phyloP scores from a whole-genome alignment of 2,888 invertebrate genomes.

The Caenorhabditis wallacei region DNA sequence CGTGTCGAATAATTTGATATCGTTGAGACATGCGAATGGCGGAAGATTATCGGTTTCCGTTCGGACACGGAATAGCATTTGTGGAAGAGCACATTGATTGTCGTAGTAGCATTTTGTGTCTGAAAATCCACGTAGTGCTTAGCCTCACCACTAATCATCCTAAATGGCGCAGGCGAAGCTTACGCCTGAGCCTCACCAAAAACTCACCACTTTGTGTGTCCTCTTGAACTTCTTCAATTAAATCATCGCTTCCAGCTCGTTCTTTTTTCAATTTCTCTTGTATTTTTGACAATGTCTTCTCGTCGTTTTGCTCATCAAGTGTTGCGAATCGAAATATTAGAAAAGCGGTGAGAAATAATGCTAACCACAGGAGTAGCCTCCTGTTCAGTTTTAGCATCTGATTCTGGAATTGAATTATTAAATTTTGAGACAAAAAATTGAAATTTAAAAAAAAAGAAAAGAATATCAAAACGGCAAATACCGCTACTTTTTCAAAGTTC shows the following conservation, averaged over 20 bases:
- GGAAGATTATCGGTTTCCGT: slow-evolving; percentile 70
- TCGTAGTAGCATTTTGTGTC: slow-evolving; percentile 69
- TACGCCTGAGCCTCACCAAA: too few species aligned
- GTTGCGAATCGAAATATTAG: slow-evolving; percentile 23
- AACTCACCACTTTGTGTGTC: slow-evolving; percentile 17
- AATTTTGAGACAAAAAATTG: background rate
- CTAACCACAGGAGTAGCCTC: slow-evolving; percentile 37
- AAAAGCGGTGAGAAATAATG: slow-evolving; percentile 19
- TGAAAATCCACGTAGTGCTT: too few species aligned
- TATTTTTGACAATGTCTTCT: background rate
- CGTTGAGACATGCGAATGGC: slow-evolving; percentile 75
- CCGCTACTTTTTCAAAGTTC: too few species aligned
- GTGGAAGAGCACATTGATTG: slow-evolving; percentile 62
- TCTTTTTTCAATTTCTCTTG: background rate
- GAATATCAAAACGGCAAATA: background rate
- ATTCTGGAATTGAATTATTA: too few species aligned
- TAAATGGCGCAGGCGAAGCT: too few species aligned
- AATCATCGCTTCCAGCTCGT: background rate
- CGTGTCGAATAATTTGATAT: slow-evolving; percentile 68
- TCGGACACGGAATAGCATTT: slow-evolving; percentile 70
- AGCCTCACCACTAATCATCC: too few species aligned
- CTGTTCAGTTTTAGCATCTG: slow-evolving; percentile 52
- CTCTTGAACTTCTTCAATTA: slow-evolving; percentile 18
- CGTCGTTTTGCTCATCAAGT: background rate
- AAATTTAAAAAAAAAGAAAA: background rate